Conservation (phyloP, 1,140 invertebrate genomes). For the Drosophila auraria region DNA sequence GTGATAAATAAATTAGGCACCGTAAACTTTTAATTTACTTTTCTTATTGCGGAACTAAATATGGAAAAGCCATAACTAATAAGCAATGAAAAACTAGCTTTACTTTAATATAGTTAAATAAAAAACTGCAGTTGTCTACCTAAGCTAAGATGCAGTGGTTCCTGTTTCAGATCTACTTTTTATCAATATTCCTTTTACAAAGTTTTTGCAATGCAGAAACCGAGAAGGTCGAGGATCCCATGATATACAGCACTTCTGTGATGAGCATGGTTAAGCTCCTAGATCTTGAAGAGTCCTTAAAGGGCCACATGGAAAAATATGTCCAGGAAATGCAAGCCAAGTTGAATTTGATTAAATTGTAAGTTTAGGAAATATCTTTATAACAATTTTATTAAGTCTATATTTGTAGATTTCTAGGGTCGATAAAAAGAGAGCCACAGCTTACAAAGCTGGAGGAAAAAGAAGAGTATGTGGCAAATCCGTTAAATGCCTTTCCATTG, state of each 20-base stretch:
- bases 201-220: not conserved
- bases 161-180: not conserved
- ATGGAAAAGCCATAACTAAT: conserved; percentile 4
- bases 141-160: conserved; percentile 30
- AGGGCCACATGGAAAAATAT: conserved; percentile 11
- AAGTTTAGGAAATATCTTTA: not conserved
- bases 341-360: conserved; percentile 43
- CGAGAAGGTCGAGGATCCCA: not conserved
- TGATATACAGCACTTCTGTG: conserved; percentile 42
- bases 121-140: not conserved
- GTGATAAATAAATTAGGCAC: not conserved
- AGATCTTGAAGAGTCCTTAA: conserved; percentile 41
- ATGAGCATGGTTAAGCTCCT: conserved; percentile 39
- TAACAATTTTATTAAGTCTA: not conserved
- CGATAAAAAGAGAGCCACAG: conserved; percentile 1
- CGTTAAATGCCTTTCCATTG: conserved; percentile 46
- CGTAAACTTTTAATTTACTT: not conserved
- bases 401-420: conserved; percentile 25
- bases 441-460: not conserved
- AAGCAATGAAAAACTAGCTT: not conserved
- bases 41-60: not conserved
- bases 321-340: conserved; percentile 45
- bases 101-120: not conserved
- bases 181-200: not conserved
- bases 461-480: conserved; percentile 51